Conservation (phyloP, 2,888 invertebrate genomes). For the Hecatera dysodea region DNA sequence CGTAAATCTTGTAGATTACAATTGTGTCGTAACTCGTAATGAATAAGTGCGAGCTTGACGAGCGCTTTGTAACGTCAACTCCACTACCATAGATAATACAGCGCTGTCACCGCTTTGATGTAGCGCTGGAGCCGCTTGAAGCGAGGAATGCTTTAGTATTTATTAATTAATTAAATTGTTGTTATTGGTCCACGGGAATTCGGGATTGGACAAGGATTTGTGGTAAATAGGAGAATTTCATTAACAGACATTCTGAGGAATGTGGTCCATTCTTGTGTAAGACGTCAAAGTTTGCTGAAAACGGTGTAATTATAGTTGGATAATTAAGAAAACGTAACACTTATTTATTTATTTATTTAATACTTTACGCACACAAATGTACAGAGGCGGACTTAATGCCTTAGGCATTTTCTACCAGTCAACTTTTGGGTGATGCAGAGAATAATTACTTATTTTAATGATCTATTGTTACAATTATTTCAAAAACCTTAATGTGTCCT, state of each 20-base stretch:
- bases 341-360: too few relatives aligned
- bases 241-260: not conserved
- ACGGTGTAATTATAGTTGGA: not conserved
- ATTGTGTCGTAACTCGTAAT: slow-evolving; percentile 55
- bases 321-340: too few relatives aligned
- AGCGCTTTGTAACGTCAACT: slow-evolving; percentile 50
- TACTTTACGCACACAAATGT: too few relatives aligned
- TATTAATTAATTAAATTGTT: slow-evolving; percentile 31
- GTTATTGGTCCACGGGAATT: slow-evolving; percentile 16
- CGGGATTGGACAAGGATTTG: slow-evolving; percentile 10
- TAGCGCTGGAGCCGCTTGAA: slow-evolving; percentile 20
- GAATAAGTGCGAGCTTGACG: slow-evolving; percentile 35
- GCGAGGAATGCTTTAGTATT: slow-evolving; percentile 31
- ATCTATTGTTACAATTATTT: too few relatives aligned
- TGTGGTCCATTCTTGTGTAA: not conserved
- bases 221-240: slow-evolving; percentile 6
- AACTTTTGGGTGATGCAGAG: too few relatives aligned
- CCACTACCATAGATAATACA: slow-evolving; percentile 41
- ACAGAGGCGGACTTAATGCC: too few relatives aligned
- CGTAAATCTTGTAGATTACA: slow-evolving; percentile 27
- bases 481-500: not conserved
- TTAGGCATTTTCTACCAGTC: too few relatives aligned
- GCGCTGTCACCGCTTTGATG: slow-evolving; percentile 53
- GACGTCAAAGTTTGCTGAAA: not conserved
- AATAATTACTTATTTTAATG: too few relatives aligned